Evolutionary conservation across 1,140 invertebrate genomes (phyloP).

Genomic region (Yoshiicerus persimilis): DNA sequence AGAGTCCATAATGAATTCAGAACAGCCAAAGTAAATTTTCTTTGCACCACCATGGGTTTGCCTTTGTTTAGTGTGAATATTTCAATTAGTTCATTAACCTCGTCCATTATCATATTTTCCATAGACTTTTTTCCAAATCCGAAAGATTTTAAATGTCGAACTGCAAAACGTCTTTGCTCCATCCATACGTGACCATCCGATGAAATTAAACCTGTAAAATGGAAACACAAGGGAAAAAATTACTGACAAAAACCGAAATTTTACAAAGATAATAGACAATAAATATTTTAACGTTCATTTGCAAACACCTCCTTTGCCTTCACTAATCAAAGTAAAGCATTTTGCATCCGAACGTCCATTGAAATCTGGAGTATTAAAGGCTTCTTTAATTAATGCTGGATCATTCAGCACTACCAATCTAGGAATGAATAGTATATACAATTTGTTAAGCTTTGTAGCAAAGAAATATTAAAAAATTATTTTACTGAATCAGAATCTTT

Average conservation of each 20-base stretch:
- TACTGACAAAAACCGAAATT: too few relatives aligned
- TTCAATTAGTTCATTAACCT: conserved; percentile 36
- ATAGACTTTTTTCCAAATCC: conserved; percentile 45
- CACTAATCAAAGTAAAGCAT: neutral
- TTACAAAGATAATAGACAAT: too few relatives aligned
- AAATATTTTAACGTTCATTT: too few relatives aligned
- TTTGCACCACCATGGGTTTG: neutral
- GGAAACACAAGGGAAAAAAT: too few relatives aligned
- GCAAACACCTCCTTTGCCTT: neutral
- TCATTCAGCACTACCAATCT: neutral
- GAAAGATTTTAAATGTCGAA: conserved; percentile 40
- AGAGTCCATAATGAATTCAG: conserved; percentile 32
- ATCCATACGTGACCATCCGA: conserved; percentile 36
- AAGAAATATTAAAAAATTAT: too few relatives aligned
- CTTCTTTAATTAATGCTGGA: neutral
- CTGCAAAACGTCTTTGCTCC: conserved; percentile 45
- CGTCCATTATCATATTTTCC: conserved; percentile 40
- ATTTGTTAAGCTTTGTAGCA: too few relatives aligned
- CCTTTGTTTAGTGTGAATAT: neutral
- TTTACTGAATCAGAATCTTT: too few relatives aligned
- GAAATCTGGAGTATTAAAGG: neutral
- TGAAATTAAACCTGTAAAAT: neutral
- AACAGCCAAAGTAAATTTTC: conserved; percentile 2
- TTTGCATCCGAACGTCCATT: neutral
- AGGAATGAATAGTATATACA: too few relatives aligned